phyloP scores from a whole-genome alignment of 2,113 vertebrate species.

The Phrynosoma blainvillii region DNA sequence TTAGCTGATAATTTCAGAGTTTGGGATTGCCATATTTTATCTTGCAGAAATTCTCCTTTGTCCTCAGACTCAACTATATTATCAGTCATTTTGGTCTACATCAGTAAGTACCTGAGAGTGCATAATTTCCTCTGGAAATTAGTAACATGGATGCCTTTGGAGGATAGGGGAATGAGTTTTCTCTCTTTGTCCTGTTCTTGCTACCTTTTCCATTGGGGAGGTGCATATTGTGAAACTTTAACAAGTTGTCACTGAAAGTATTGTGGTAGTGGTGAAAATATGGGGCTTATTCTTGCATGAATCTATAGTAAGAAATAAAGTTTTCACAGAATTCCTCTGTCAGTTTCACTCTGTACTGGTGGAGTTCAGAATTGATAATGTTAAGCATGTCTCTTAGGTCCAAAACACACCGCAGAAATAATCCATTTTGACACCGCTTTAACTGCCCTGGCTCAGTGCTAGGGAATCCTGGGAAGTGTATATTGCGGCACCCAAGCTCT shows the following conservation, averaged over 20 bases:
- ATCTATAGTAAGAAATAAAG: background rate
- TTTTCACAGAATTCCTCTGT: background rate
- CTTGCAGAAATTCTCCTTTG: background rate
- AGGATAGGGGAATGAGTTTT: background rate
- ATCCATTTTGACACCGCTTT: too few relatives aligned
- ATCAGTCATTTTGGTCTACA: background rate
- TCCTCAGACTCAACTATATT: background rate
- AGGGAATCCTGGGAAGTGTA: too few relatives aligned
- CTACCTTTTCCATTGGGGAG: background rate
- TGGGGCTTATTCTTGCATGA: background rate
- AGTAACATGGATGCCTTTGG: background rate
- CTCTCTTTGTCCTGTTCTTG: background rate
- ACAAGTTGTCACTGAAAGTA: background rate
- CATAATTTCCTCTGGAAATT: background rate
- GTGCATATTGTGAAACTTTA: background rate
- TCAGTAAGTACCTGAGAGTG: background rate
- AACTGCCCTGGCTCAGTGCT: too few relatives aligned
- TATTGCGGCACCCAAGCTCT: too few relatives aligned
- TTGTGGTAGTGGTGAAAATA: background rate
- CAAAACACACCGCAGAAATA: too few relatives aligned
- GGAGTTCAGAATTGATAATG: background rate
- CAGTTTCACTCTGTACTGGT: background rate
- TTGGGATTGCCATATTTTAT: too few relatives aligned
- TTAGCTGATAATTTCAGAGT: background rate
- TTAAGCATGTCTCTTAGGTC: background rate